Base-by-base conservation (phyloP, 2,888 invertebrate species). In the Lepidochrysops patricia region DNA sequence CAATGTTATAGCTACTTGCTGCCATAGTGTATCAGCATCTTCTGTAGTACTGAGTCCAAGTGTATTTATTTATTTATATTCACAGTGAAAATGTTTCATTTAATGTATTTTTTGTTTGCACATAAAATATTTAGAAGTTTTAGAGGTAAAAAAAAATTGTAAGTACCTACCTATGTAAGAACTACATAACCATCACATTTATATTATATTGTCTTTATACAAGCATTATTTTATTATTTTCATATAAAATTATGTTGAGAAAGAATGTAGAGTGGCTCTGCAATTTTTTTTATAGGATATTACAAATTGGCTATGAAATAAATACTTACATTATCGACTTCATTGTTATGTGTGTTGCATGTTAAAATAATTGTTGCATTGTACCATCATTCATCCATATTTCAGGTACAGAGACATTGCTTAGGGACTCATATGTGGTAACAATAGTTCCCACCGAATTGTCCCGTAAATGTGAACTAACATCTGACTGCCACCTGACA, bases 381-480 rank as follows among this genome's bases (percentile, higher is more conserved):
- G 70, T 72, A 70, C 69, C 65, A 63, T 67, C 66, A 72, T 74
- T 70, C 61, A 43, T 43, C 64, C 63, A 65, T 9, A 32, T 84
- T 84, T 62, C 85, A 89, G 88, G 75, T 82, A 85, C 71, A 73
- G 91, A 74, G 81, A 84, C 69, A 82, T 86, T 73, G 65, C 75
- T 82, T 69, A 85, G 84, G 78, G 84, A 86, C 70, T 81, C 82
- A 37, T 92, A 91, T 72, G 88, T 90, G 34, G 90, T 94, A 50
- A 93, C 92, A 2, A 78, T 94, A 64, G 82, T 93, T 4, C 90
- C 92, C 63, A 93, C 93, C 27, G 85, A 89, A 32, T 89, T 93
- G 75, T 92, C 94, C 2, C 90, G 91, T 71, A 84, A 87, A 54
- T 91, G 93, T 57, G 91, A 92, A 12, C 75, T 94, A 58, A 82